These are phyloP conservation scores for Lutraria rhynchaena DNA, from an alignment of 1,140 invertebrate genomes.

Conservation along the genomic window DNA sequence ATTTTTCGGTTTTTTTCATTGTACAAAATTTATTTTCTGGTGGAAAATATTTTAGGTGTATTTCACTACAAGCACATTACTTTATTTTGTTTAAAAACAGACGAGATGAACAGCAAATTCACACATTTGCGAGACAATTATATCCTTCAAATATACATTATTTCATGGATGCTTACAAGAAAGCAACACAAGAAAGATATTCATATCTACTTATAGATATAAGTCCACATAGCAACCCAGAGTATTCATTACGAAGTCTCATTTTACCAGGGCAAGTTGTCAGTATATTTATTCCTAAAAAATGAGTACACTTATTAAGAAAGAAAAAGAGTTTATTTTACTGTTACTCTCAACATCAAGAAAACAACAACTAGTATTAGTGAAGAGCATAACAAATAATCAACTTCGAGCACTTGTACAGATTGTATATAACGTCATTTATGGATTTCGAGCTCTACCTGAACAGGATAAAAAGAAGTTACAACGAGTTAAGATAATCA, in stretches of 20 bases:
- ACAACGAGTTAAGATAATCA: neutral
- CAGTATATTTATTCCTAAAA: conserved; percentile 13
- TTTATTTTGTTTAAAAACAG: conserved; percentile 54
- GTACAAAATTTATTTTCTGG: conserved; percentile 43
- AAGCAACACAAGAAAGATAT: conserved; percentile 14
- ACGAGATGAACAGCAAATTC: conserved; percentile 42
- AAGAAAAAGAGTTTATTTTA: conserved; percentile 20
- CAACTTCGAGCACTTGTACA: conserved; percentile 27
- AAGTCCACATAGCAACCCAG: conserved; percentile 22
- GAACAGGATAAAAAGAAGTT: conserved; percentile 38
- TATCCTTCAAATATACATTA: conserved; percentile 26
- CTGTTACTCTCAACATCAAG: neutral
- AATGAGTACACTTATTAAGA: conserved; percentile 5
- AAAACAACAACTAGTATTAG: conserved; percentile 14
- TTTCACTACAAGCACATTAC: conserved; percentile 44
- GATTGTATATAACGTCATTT: conserved; percentile 35
- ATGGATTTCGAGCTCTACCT: neutral
- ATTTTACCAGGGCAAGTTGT: conserved; percentile 25
- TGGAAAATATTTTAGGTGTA: conserved; percentile 44
- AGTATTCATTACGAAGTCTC: conserved; percentile 6
- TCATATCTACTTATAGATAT: conserved; percentile 28
- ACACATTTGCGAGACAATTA: conserved; percentile 48
- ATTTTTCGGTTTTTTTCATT: conserved; percentile 24
- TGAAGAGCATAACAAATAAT: conserved; percentile 9
- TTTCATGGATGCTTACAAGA: conserved; percentile 35